Conservation (phyloP, 2,797 vertebrate genomes). For the Pangasius mekongensis region DNA sequence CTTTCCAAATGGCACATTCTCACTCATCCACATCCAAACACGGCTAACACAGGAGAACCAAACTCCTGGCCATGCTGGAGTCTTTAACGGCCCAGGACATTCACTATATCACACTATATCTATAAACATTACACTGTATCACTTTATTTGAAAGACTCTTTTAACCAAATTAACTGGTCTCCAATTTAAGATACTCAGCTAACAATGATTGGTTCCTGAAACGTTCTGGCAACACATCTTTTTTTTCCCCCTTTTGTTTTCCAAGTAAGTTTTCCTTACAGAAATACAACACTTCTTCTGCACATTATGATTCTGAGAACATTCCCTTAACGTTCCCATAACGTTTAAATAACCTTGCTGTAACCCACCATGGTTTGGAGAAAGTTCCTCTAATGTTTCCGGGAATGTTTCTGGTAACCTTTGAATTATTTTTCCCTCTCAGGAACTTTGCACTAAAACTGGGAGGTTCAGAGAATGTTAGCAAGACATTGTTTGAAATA, state of each 20-base stretch:
- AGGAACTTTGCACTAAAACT: not conserved
- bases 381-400: not conserved
- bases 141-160: not conserved
- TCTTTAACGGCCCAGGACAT: not conserved
- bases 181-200: not conserved
- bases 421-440: not conserved
- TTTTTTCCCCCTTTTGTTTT: not conserved
- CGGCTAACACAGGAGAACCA: not conserved
- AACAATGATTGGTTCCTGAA: not conserved
- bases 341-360: not conserved
- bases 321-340: not conserved
- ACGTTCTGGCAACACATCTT: not conserved
- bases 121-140: not conserved
- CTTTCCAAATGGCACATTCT: slow-evolving; percentile 9
- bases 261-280: not conserved
- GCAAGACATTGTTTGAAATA: not conserved
- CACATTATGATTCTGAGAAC: not conserved
- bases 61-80: too few relatives aligned
- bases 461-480: not conserved
- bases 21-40: not conserved
- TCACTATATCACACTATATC: not conserved
- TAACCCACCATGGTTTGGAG: not conserved
- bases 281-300: not conserved
- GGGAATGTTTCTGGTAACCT: not conserved
- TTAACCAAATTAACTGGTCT: not conserved